A percentile compares a stretch with the other conserved stretches of the same genome.
Evolutionary conservation across 2,888 invertebrate genomes (phyloP).

Genomic region (Harmothoe impar): DNA sequence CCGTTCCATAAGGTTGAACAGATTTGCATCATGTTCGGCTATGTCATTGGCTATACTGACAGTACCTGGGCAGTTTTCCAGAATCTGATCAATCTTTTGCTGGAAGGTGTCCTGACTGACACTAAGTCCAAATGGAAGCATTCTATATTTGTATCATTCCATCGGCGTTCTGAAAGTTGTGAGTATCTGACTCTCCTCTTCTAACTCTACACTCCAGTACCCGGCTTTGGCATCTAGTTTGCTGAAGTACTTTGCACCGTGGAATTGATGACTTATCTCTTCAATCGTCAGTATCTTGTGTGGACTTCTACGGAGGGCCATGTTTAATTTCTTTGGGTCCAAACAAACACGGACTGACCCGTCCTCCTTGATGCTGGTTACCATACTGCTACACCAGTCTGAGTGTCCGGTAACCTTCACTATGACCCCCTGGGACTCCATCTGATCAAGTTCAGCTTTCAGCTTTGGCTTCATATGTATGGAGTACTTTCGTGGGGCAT

Average conservation of each 20-base stretch:
- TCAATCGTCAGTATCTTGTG: conserved; percentile 69
- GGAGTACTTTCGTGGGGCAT: too few species aligned
- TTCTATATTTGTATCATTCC: conserved; percentile 36
- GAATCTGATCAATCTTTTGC: too few species aligned
- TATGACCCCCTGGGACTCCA: too few species aligned
- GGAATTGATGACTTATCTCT: too few species aligned
- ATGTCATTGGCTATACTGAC: conserved; percentile 63
- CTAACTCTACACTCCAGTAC: conserved; percentile 21
- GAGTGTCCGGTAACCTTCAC: too few species aligned
- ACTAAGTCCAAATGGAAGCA: conserved; percentile 65
- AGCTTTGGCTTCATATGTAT: neutral
- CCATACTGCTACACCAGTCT: conserved; percentile 63
- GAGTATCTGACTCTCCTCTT: too few species aligned
- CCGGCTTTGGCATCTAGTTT: too few species aligned
- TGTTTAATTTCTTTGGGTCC: conserved; percentile 67
- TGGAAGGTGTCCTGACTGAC: conserved; percentile 68
- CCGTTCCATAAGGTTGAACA: neutral
- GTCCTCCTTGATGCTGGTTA: conserved; percentile 56
- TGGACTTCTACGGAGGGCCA: conserved; percentile 65
- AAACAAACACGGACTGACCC: too few species aligned
- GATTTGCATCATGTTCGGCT: conserved; percentile 20
- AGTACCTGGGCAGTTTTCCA: too few species aligned
- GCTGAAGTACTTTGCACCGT: too few species aligned
- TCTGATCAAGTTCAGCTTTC: too few species aligned
- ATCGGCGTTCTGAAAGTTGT: conserved; percentile 68